Evolutionary conservation across 2,113 vertebrate genomes (phyloP), one percentile per base, ranked within the genome.

Genomic region (Anthoscopus minutus): DNA sequence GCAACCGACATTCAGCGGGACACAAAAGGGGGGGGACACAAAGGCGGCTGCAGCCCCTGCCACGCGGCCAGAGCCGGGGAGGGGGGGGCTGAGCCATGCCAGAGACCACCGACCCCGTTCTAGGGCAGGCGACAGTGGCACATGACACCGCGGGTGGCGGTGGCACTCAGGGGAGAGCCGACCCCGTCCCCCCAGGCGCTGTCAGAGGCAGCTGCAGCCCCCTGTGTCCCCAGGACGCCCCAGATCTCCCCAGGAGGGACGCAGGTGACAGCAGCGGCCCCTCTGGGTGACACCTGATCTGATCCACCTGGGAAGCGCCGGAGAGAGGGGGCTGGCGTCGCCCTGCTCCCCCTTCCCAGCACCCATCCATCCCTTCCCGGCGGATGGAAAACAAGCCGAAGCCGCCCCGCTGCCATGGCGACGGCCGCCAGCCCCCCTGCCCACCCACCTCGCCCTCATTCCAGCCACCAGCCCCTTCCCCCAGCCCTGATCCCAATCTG

Each of bases 1-100:
- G 98, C 98, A 98, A 98, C 97, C 28, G 33, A 28, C 88, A 87
- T 94, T 94, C 81, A 93, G 81, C 70, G 70, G 81, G 91, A 89
- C 80, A 94, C 93, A 94, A 95, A 92, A 30, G 37, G 62, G 42
- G 66, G 47, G 72, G 78, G 80, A 86, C 73, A 90, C 96, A 92
- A 95, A 95, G 47, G 81, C 60, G 78, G 58, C 71, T 24, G 33
- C 60, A 61, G 66, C 25, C 72, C 54, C 44, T 4, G 31, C 61
- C 83, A 86, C 44, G 83, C 33, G 7, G 58, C 33, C 8, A 4
- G 4, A 37, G 35, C 38, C 0, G 4, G 37, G 24, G 13, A 69
- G 4, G 14, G 45, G 45, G 51, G 17, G 27, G 0, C 76, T 4
- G 14, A 53, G 64, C 31, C 42, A 11, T 12, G 17, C 33, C 47